These are phyloP conservation scores for Orbicella faveolata DNA, from an alignment of 64 coral and sea anemone species.

Conservation along the genomic window DNA sequence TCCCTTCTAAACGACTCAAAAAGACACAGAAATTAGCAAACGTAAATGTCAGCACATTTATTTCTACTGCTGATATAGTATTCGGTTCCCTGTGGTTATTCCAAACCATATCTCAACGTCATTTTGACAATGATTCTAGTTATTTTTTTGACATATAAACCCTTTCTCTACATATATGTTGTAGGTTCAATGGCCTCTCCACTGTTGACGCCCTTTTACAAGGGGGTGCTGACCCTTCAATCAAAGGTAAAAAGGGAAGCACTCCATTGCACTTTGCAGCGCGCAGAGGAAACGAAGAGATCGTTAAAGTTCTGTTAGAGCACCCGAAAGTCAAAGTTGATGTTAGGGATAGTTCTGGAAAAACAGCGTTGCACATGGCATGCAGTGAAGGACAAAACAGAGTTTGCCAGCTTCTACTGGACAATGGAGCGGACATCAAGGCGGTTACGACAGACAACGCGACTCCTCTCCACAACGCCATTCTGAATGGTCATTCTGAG, in stretches of 20 bases:
- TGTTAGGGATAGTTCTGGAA: conserved; percentile 4
- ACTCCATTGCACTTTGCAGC: conserved; percentile 57
- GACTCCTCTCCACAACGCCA: conserved; percentile 23
- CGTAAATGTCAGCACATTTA: too few species aligned
- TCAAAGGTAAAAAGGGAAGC: conserved; percentile 27
- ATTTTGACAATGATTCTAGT: too few species aligned
- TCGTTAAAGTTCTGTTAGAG: conserved; percentile 44
- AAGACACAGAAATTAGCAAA: too few species aligned
- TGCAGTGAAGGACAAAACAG: conserved; percentile 24
- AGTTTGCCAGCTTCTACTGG: conserved; percentile 5
- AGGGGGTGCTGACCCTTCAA: conserved; percentile 37
- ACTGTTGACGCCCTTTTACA: conserved; percentile 40
- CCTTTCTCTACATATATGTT: neutral
- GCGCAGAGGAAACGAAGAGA: conserved; percentile 42
- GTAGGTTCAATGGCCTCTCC: conserved; percentile 18
- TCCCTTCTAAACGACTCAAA: too few species aligned
- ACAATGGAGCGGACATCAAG: conserved; percentile 27
- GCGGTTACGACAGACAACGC: conserved; percentile 17
- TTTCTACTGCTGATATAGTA: too few species aligned
- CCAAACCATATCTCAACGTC: too few species aligned
- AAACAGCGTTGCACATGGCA: conserved; percentile 40
- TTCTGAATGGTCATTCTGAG: conserved; percentile 22
- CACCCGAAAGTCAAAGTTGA: neutral
- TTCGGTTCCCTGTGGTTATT: too few species aligned
- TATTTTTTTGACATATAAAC: too few species aligned